These are phyloP conservation scores for Dicrostonyx torquatus DNA, from an alignment of 2,797 vertebrate species.

Conservation along the genomic window DNA sequence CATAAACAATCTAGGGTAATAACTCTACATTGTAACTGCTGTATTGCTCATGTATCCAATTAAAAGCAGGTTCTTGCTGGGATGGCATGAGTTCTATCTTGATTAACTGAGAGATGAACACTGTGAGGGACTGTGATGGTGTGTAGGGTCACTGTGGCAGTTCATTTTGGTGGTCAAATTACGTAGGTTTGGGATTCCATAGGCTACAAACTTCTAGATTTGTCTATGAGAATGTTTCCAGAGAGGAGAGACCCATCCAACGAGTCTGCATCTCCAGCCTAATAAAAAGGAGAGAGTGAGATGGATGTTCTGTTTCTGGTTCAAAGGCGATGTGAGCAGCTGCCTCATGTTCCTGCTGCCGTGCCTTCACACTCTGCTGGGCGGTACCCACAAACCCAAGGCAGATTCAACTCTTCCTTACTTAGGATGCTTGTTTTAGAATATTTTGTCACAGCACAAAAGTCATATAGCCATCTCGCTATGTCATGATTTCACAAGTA, in stretches of 20 bases:
- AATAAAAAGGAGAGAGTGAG: not conserved
- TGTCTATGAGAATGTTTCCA: not conserved
- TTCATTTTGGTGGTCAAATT: not conserved
- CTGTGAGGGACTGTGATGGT: slow-evolving; percentile 16
- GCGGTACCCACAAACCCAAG: not conserved
- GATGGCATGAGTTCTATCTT: not conserved
- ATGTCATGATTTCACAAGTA: slow-evolving; percentile 10
- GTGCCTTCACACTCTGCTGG: not conserved
- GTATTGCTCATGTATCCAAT: not conserved
- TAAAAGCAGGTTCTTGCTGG: slow-evolving; percentile 52
- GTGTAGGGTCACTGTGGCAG: not conserved
- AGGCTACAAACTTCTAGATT: not conserved
- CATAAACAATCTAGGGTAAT: slow-evolving; percentile 35
- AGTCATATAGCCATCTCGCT: not conserved
- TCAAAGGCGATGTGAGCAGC: not conserved
- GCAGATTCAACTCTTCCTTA: not conserved
- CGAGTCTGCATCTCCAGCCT: not conserved
- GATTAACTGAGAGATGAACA: slow-evolving; percentile 54
- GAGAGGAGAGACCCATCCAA: not conserved
- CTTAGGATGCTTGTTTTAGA: not conserved
- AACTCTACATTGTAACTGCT: not conserved
- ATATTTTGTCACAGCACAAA: not conserved
- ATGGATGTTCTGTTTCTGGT: not conserved
- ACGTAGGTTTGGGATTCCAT: not conserved
- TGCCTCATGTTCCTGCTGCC: rapidly evolving